Percentiles rank a stretch among this genome's conserved stretches.
Conservation (phyloP, 37 sponge, comb jelly and placozoan genomes). For the Bolinopsis microptera region DNA sequence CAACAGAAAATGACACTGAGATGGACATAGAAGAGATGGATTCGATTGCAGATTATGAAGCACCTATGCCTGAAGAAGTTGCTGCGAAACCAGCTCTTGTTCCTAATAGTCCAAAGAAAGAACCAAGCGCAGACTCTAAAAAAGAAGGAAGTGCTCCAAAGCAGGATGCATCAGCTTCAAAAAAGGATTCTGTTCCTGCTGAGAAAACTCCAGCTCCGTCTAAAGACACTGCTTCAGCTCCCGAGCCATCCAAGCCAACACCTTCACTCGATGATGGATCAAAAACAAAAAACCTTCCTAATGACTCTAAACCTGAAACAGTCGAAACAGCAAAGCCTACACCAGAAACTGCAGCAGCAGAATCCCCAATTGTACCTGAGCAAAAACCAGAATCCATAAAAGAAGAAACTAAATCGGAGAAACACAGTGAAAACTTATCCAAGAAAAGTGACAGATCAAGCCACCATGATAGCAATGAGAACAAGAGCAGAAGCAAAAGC, state of each 20-base stretch:
- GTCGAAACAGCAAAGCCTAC: background rate
- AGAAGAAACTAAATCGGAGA: background rate
- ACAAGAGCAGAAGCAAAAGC: background rate
- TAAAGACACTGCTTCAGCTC: background rate
- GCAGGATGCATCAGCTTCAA: background rate
- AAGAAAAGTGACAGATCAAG: background rate
- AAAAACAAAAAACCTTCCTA: background rate
- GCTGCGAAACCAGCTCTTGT: background rate
- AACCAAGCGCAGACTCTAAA: background rate
- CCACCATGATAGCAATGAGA: background rate
- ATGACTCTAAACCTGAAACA: constrained; percentile 19
- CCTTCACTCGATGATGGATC: background rate
- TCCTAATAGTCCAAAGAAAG: constrained; percentile 5
- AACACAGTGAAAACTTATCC: constrained; percentile 11
- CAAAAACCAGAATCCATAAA: background rate
- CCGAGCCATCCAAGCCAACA: background rate
- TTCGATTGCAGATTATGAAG: constrained; percentile 50
- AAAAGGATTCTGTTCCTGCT: constrained; percentile 7
- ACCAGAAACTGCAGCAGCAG: background rate
- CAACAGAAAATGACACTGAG: constrained; percentile 62
- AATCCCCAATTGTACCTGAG: background rate
- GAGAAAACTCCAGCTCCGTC: background rate
- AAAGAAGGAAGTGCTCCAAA: background rate
- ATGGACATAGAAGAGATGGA: constrained; percentile 55
- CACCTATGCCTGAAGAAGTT: background rate